These are phyloP conservation scores for Craseonycteris thonglongyai DNA, from an alignment of 2,113 vertebrate species.

Conservation along the genomic window DNA sequence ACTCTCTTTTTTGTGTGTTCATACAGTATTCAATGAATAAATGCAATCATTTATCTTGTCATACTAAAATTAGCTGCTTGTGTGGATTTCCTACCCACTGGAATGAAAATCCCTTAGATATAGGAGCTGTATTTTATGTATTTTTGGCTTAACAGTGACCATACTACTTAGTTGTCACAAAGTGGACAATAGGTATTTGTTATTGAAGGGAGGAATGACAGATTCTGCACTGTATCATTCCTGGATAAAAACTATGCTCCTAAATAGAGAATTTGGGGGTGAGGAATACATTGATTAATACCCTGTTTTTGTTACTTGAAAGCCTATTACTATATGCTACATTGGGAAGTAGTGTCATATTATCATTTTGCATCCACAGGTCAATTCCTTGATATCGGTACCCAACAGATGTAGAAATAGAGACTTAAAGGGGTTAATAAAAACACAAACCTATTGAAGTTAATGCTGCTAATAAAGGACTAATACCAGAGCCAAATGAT, in stretches of 20 bases:
- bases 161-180: neutral
- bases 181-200: neutral
- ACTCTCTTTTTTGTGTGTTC: neutral
- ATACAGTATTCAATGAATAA: neutral
- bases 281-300: neutral
- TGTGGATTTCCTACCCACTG: neutral
- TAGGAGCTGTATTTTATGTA: neutral
- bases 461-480: neutral
- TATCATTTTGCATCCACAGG: neutral
- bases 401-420: neutral
- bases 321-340: neutral
- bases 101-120: neutral
- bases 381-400: neutral
- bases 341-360: neutral
- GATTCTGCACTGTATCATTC: neutral
- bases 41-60: neutral
- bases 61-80: neutral
- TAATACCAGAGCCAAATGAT: neutral
- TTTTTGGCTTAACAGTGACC: neutral
- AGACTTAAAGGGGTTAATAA: neutral
- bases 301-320: neutral
- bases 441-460: neutral
- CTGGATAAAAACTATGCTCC: neutral
- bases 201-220: neutral
- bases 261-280: neutral